phyloP scores from a whole-genome alignment of 2,888 invertebrate species.

The Xestia xanthographa region DNA sequence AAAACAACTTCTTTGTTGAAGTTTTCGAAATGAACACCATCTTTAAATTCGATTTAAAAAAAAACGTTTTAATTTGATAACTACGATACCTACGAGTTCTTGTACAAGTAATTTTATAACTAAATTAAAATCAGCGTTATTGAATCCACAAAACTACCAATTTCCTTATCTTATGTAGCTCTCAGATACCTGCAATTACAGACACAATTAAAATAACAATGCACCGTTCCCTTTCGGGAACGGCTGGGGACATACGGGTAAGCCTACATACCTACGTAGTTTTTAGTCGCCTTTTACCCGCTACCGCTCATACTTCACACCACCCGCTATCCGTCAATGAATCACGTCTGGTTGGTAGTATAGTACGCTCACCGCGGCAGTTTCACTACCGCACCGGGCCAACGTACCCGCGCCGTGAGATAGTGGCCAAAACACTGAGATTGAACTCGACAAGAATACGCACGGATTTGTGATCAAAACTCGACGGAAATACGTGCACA shows the following conservation, averaged over 20 bases:
- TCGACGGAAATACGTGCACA: no score
- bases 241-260: no score
- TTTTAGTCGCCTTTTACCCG: background rate
- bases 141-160: background rate
- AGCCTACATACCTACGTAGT: background rate
- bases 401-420: constrained; percentile 54
- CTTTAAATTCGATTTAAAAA: no score
- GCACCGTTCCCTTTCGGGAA: no score
- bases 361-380: constrained; percentile 59
- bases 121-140: background rate
- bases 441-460: background rate
- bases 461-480: background rate
- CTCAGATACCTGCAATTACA: no score
- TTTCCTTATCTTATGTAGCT: background rate
- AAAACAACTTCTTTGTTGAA: no score
- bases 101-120: background rate
- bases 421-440: constrained; percentile 24
- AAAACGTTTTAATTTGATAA: no score
- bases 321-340: constrained; percentile 60
- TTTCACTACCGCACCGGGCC: constrained; percentile 67
- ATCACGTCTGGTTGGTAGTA: constrained; percentile 62
- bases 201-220: no score
- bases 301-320: constrained; percentile 27
- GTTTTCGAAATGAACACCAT: no score
- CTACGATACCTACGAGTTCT: background rate